Evolutionary conservation across 2,113 vertebrate genomes (phyloP), one percentile per base, ranked within the genome.

Genomic region (Spea bombifrons): DNA sequence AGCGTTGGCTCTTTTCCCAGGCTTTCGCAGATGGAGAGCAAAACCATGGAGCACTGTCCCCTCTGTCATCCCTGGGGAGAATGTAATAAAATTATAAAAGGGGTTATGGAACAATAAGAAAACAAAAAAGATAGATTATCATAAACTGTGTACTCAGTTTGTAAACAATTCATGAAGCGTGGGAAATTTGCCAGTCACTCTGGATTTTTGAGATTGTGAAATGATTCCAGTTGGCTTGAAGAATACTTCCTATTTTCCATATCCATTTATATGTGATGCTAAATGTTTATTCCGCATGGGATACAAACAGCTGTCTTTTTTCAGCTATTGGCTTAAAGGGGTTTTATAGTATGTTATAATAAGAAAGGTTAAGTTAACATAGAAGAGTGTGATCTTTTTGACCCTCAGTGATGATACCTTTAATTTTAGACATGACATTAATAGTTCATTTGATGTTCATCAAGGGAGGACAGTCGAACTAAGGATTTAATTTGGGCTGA

Each of bases 21-120:
- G 46, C 59, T 71, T 65, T 17, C 87, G 87, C 90, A 93, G 89
- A 90, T 91, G 90, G 84, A 83, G 84, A 50, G 9, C 81, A 88
- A 83, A 80, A 85, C 81, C 79, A 84, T 76, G 85, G 75, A 82
- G 80, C 81, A 76, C 75, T 83, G 7, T 80, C 78, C 78, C 30
- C 66, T 85, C 83, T 78, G 88, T 83, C 17, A 67, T 74, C 80
- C 85, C 89, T 81, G 83, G 43, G 44, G 86, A 87, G 86, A 86
- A 84, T 86, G 84, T 83, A 82, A 78, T 84, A 69, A 81, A 91
- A 80, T 74, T 86, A 84, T 82, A 85, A 75, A 79, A 84, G 77
- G 71, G 83, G 68, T 73, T 85, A 89, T 85, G 81, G 83, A 88
- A 86, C 84, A 73, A 87, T 84, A 79, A 65, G 67, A 87, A 86